Conservation (phyloP, 2,113 vertebrate genomes). For the Psittacula cyanocephala region DNA sequence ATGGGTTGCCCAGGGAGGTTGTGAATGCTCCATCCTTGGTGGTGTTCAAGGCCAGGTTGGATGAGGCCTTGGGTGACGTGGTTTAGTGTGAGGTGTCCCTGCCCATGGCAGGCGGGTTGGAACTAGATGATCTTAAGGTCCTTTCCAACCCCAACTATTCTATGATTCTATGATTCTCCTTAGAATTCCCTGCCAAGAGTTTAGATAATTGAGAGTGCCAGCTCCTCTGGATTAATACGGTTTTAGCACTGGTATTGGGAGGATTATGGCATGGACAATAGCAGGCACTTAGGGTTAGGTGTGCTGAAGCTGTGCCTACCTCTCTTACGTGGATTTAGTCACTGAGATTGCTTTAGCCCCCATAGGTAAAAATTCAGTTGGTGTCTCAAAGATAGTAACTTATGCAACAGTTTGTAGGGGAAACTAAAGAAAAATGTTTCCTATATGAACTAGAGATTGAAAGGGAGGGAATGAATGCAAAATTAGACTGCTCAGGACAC, state of each 20-base stretch:
- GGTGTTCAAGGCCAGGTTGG: too few relatives aligned
- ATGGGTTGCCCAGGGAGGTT: too few relatives aligned
- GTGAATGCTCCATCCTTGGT: too few relatives aligned
- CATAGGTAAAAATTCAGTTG: rapidly evolving
- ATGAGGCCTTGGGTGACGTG: too few relatives aligned
- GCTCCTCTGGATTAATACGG: not conserved
- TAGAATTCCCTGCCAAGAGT: slow-evolving; percentile 4
- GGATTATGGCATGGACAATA: not conserved
- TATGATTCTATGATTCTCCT: not conserved
- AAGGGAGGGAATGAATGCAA: not conserved
- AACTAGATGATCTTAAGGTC: too few relatives aligned
- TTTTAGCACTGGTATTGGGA: not conserved
- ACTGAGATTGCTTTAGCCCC: not conserved
- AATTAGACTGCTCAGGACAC: not conserved
- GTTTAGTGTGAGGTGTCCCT: too few relatives aligned
- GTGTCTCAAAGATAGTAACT: not conserved
- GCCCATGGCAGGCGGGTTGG: too few relatives aligned
- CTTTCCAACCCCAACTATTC: too few relatives aligned
- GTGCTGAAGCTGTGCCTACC: not conserved
- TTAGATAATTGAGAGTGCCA: not conserved
- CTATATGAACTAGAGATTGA: not conserved
- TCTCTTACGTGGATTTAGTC: rapidly evolving
- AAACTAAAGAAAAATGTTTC: not conserved
- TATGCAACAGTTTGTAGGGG: not conserved
- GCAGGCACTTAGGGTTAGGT: not conserved